Percentiles rank a stretch among this genome's conserved stretches.
Conservation (phyloP, 1,140 invertebrate genomes). For the Drosophila subpulchrella region DNA sequence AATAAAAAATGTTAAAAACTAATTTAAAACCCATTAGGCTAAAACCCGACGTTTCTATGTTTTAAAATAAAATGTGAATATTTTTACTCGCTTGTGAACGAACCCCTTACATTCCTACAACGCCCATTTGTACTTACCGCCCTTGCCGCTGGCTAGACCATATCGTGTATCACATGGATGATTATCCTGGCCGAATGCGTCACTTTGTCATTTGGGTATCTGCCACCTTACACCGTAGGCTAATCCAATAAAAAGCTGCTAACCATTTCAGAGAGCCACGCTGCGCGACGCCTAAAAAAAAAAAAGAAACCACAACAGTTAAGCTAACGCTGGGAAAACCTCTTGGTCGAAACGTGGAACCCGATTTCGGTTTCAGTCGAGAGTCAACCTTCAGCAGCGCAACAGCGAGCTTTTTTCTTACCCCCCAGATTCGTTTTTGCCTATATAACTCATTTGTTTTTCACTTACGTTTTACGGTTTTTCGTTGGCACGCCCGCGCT, state of each 20-base stretch:
- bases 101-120: neutral
- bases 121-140: neutral
- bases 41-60: too few relatives aligned
- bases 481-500: slow-evolving; percentile 59
- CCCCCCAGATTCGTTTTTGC: slow-evolving; percentile 22
- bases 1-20: too few relatives aligned
- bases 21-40: too few relatives aligned
- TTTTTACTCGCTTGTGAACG: too few relatives aligned
- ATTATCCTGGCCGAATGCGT: slow-evolving; percentile 59
- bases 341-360: slow-evolving; percentile 42
- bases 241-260: slow-evolving; percentile 76
- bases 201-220: slow-evolving; percentile 43
- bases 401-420: slow-evolving; percentile 17
- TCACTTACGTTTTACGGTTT: slow-evolving; percentile 26
- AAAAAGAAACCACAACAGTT: slow-evolving; percentile 36
- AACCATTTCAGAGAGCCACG: slow-evolving; percentile 67
- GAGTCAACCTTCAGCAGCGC: slow-evolving; percentile 67
- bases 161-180: slow-evolving; percentile 18
- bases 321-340: slow-evolving; percentile 57
- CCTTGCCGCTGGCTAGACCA: neutral
- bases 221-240: slow-evolving; percentile 51
- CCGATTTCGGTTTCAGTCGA: slow-evolving; percentile 65
- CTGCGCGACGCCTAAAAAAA: slow-evolving; percentile 59
- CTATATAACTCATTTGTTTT: slow-evolving; percentile 31
- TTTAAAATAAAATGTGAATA: too few relatives aligned